phyloP scores from a whole-genome alignment of 2,113 vertebrate species.

The Rissa tridactyla region DNA sequence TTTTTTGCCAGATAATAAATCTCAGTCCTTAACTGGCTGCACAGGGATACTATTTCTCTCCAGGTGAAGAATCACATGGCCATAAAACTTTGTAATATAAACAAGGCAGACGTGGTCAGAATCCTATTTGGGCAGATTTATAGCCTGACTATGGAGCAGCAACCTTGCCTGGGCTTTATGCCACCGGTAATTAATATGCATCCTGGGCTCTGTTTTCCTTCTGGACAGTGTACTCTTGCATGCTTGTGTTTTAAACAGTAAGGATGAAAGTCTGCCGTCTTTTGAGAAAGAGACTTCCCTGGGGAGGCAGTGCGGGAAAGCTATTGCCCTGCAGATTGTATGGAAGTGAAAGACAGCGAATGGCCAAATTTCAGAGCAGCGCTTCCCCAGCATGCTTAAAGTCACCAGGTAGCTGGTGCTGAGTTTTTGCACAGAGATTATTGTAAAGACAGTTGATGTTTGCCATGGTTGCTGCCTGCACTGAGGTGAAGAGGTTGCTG shows the following conservation, averaged over 20 bases:
- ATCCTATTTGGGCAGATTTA: slow-evolving; percentile 68
- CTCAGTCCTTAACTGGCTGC: background rate
- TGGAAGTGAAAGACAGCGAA: background rate
- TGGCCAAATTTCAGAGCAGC: background rate
- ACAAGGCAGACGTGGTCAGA: slow-evolving; percentile 34
- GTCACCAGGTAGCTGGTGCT: background rate
- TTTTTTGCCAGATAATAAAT: background rate
- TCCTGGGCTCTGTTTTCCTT: slow-evolving; percentile 48
- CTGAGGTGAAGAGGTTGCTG: background rate
- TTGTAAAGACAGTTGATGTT: background rate
- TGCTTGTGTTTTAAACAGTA: background rate
- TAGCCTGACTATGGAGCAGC: slow-evolving; percentile 32
- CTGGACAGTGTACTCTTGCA: slow-evolving; percentile 42
- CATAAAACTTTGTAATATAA: slow-evolving; percentile 54
- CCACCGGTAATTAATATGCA: slow-evolving; percentile 55
- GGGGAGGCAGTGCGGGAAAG: background rate
- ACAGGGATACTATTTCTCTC: background rate
- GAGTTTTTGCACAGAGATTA: background rate
- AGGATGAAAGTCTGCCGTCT: background rate
- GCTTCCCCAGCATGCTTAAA: background rate
- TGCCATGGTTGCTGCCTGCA: background rate
- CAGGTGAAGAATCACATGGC: slow-evolving; percentile 65
- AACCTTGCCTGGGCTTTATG: slow-evolving; percentile 56
- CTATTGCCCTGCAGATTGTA: background rate
- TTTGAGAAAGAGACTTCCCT: background rate